phyloP scores from a whole-genome alignment of 2,797 vertebrate genomes.

The Falco columbarius region DNA sequence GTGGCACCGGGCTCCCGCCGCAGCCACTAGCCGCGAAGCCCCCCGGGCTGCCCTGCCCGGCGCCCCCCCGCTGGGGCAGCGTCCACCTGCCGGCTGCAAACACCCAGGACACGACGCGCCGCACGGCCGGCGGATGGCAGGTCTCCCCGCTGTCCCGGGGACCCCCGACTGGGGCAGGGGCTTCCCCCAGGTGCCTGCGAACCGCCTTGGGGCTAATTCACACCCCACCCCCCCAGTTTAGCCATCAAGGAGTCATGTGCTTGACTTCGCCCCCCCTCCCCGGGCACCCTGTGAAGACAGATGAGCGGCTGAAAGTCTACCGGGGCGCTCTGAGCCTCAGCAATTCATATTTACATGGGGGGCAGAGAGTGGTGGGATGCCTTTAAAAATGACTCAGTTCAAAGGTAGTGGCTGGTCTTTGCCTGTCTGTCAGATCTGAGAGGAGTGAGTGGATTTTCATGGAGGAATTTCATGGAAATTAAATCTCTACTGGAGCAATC shows the following conservation, averaged over 20 bases:
- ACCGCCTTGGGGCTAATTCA: not conserved
- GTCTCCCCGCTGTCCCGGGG: no score
- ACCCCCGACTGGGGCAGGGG: not conserved
- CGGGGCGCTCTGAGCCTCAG: not conserved
- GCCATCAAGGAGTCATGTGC: not conserved
- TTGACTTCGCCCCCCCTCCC: not conserved
- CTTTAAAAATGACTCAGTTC: slow-evolving; percentile 31
- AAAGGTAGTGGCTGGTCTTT: slow-evolving; percentile 45
- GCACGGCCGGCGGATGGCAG: accelerated
- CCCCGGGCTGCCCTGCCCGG: no score
- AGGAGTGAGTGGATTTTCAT: slow-evolving; percentile 52
- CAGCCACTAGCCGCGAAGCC: no score
- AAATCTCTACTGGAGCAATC: slow-evolving; percentile 57
- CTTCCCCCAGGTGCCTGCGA: not conserved
- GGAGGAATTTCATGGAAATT: slow-evolving; percentile 70
- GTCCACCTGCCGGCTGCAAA: accelerated
- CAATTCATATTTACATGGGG: not conserved
- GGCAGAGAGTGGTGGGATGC: not conserved
- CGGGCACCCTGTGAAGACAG: not conserved
- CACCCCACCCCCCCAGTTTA: not conserved
- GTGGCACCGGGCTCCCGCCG: no score
- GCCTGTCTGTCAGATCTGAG: slow-evolving; percentile 45
- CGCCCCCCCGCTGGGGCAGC: no score
- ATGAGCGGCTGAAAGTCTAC: not conserved
- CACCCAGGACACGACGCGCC: accelerated